Base-by-base conservation (phyloP, 1,140 invertebrate species). In the Nylanderia fulva region DNA sequence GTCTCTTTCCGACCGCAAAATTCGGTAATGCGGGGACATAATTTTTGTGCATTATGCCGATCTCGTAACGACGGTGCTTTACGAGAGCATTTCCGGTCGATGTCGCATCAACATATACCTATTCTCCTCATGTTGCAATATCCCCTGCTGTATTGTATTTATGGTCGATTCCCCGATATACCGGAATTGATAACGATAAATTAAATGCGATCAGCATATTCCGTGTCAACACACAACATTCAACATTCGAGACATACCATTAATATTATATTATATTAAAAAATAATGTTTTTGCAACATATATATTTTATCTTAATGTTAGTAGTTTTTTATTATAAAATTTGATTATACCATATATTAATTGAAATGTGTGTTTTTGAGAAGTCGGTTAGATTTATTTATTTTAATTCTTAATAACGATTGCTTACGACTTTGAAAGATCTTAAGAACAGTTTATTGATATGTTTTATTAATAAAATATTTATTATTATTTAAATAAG, bases 21-120 rank as follows among this genome's bases (percentile, higher is more conserved):
- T 68, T 79, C 21, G 21, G 42, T 79, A 79, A 79, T 68, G 54
- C 33, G 15, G 11, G 54, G 33, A 21, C 45, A 13, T 54, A 33
- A 54, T 68, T 79, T 79, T 79, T 79, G 76, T 27, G 21, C 45
- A 68, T 79, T 68, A 68, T 54, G 33, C 13, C 18, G 24, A 79
- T 54, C n/a, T n/a, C 63, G 15, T 68, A 79, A 79, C 24, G 33
- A 15, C n/a, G 21, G 15, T 45, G 45, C 54, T 79, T 79, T 79
- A 79, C 11, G 45, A 79, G 3, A 42, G 42, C 4, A 45, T 68
- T 68, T 15, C 63, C 63, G 15, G 48, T 27, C 75, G 61, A 66
- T 36, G 13, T 36, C 15, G n/a, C 66, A 66, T 79, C 45, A 77
- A 27, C 27, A 13, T 42, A 13, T 42, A 7, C 39, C n/a, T n/a